Evolutionary conservation across 2,888 invertebrate genomes (phyloP).

Genomic region (Stenodema calcarata): DNA sequence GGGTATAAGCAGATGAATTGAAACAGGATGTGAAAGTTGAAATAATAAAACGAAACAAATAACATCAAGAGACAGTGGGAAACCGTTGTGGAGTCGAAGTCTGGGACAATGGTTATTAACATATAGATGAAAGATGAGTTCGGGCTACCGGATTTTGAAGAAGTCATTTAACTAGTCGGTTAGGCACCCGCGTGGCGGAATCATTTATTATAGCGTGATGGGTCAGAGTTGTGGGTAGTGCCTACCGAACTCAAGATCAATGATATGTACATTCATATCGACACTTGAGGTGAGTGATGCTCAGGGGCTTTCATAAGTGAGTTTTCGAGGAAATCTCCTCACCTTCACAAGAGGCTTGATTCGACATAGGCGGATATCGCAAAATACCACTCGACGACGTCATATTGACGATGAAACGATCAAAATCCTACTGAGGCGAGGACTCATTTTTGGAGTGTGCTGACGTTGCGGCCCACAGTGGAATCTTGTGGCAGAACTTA

Average conservation of each 20-base stretch:
- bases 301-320: background rate
- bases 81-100: background rate
- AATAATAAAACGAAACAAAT: background rate
- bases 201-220: constrained; percentile 7
- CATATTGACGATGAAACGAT: no score
- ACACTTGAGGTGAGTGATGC: background rate
- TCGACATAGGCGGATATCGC: no score
- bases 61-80: background rate
- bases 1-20: background rate
- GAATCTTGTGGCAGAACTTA: no score
- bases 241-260: background rate
- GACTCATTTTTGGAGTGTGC: no score
- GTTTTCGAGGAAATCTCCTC: no score
- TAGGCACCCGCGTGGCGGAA: background rate
- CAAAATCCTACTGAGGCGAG: no score
- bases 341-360: no score
- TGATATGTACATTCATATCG: background rate
- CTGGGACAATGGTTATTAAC: constrained; percentile 16
- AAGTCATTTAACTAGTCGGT: constrained; percentile 15
- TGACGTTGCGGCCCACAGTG: no score
- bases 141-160: constrained; percentile 24
- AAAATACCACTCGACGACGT: no score
- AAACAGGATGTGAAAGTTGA: constrained; percentile 5
- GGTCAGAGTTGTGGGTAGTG: background rate
- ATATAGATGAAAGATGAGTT: constrained; percentile 28